Conservation (phyloP, 2,888 invertebrate species). For the Drosophila fulvimacula region DNA sequence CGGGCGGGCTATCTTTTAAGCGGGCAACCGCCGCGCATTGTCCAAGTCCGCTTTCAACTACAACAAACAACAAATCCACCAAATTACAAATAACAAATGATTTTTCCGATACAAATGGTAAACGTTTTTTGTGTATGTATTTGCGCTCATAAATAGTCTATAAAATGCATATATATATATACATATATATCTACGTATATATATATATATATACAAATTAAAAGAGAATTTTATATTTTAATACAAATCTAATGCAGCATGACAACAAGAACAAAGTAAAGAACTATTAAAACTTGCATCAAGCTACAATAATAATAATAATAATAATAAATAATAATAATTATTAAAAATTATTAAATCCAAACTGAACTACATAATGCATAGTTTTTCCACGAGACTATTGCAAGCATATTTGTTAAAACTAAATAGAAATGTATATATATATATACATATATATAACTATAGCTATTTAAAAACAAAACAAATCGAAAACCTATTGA, state of each 20-base stretch:
- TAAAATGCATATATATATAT: constrained; percentile 46
- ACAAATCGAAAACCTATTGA: constrained; percentile 25
- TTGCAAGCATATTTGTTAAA: constrained; percentile 57
- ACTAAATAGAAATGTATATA: constrained; percentile 41
- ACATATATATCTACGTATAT: constrained; percentile 22
- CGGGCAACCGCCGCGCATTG: constrained; percentile 45
- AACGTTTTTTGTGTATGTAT: constrained; percentile 63
- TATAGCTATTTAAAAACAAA: constrained; percentile 41
- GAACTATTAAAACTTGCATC: constrained; percentile 40
- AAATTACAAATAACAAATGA: constrained; percentile 60
- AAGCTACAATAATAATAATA: constrained; percentile 60
- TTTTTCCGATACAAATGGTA: constrained; percentile 54
- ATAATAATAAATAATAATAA: constrained; percentile 39
- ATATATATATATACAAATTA: constrained; percentile 23
- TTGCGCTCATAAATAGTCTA: constrained; percentile 61
- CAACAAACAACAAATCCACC: constrained; percentile 76
- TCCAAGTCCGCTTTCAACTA: constrained; percentile 67
- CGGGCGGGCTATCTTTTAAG: constrained; percentile 45
- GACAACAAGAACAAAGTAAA: constrained; percentile 60
- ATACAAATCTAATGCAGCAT: constrained; percentile 62
- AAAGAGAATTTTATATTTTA: constrained; percentile 68
- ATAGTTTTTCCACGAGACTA: constrained; percentile 71
- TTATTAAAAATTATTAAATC: constrained; percentile 27
- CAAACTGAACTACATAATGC: constrained; percentile 53
- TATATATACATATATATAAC: constrained; percentile 31